A percentile compares a stretch with the other conserved stretches of the same genome.
Evolutionary conservation across 2,797 vertebrate species (phyloP).

Genomic region (Tapirus indicus): DNA sequence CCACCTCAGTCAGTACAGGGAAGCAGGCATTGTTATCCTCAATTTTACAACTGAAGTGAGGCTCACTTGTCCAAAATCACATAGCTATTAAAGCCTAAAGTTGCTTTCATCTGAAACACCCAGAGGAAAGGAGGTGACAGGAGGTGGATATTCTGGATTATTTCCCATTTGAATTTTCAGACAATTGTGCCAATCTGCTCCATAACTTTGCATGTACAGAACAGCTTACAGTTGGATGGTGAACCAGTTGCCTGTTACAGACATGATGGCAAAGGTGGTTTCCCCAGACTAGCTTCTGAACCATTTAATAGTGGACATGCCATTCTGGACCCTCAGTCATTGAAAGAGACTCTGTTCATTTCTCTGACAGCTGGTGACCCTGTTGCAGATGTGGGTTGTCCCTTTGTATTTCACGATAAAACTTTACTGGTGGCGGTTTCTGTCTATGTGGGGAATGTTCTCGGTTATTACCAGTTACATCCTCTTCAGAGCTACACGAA

Average conservation of each 20-base stretch:
- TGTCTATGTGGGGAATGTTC: slow-evolving; percentile 89
- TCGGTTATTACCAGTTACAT: slow-evolving; percentile 88
- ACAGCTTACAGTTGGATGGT: neutral
- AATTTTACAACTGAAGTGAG: neutral
- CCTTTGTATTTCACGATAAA: slow-evolving; percentile 90
- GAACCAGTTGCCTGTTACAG: neutral
- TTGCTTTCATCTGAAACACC: neutral
- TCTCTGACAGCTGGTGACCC: slow-evolving; percentile 88
- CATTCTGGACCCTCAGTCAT: neutral
- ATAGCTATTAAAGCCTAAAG: neutral
- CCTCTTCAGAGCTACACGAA: slow-evolving; percentile 90
- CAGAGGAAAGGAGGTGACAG: neutral
- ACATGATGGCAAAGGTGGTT: fast-evolving
- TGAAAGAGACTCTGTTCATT: slow-evolving; percentile 46
- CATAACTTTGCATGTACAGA: neutral
- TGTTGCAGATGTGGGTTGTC: slow-evolving; percentile 90
- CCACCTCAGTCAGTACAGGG: neutral
- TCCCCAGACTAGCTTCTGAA: neutral
- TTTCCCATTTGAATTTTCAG: neutral
- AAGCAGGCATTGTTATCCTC: neutral
- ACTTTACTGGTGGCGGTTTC: slow-evolving; percentile 89
- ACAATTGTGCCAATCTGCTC: neutral
- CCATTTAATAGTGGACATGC: neutral
- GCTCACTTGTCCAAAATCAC: neutral
- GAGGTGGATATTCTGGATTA: neutral